phyloP scores from a whole-genome alignment of 2,797 vertebrate species.

The Gymnoscopelus braueri region DNA sequence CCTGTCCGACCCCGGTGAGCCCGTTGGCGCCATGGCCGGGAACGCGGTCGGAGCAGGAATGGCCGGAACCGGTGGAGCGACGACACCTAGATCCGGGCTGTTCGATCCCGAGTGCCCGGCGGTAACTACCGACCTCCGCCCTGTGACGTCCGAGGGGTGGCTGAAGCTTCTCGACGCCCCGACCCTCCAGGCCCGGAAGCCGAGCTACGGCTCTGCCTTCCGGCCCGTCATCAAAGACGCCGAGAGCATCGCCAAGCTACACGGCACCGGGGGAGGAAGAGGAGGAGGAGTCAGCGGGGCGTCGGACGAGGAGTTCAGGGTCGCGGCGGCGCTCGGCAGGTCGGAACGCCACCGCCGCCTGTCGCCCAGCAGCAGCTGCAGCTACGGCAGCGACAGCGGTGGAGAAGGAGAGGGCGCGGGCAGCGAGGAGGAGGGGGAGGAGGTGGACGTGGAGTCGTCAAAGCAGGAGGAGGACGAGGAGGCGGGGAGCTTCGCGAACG shows the following conservation, averaged over 20 bases:
- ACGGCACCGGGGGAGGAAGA: slow-evolving; percentile 69
- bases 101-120: slow-evolving; percentile 85
- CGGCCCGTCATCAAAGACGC: slow-evolving; percentile 92
- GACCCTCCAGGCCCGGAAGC: slow-evolving; percentile 77
- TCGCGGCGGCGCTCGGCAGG: slow-evolving; percentile 31
- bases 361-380: slow-evolving; percentile 88
- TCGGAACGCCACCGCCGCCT: slow-evolving; percentile 70
- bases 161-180: slow-evolving; percentile 83
- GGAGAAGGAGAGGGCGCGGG: slow-evolving; percentile 81
- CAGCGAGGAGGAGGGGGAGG: slow-evolving; percentile 83
- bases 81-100: slow-evolving; percentile 73
- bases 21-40: slow-evolving; percentile 56
- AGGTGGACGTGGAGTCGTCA: slow-evolving; percentile 84
- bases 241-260: slow-evolving; percentile 93
- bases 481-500: slow-evolving; percentile 71
- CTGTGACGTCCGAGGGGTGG: slow-evolving; percentile 81
- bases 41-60: slow-evolving; percentile 53
- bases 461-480: slow-evolving; percentile 81
- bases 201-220: slow-evolving; percentile 92
- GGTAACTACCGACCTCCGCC: slow-evolving; percentile 75
- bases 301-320: slow-evolving; percentile 64
- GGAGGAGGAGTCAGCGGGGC: slow-evolving; percentile 61
- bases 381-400: slow-evolving; percentile 88
- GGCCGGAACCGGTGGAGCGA: slow-evolving; percentile 41
- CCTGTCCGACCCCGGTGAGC: slow-evolving; percentile 84